A percentile compares a stretch with the other conserved stretches of the same genome.
Evolutionary conservation across 2,888 invertebrate species (phyloP).

Genomic region (Eurytoma adleriae): DNA sequence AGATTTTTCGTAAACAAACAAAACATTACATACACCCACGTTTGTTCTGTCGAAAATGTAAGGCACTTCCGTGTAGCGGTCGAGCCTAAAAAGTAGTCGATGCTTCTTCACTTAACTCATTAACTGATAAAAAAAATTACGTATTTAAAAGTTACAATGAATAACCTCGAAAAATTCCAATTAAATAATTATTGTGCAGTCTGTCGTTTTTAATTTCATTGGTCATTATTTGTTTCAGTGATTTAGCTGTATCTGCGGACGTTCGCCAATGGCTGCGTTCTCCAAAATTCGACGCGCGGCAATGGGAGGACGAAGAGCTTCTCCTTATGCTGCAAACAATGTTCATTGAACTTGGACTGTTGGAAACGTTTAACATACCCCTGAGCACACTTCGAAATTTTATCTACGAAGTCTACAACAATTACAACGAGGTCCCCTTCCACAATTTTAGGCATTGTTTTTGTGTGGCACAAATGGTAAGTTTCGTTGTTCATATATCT

Average conservation of each 20-base stretch:
- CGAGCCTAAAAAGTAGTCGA: too few relatives aligned
- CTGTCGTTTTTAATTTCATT: neutral
- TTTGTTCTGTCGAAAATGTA: too few relatives aligned
- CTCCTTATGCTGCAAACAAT: conserved; percentile 87
- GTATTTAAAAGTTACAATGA: too few relatives aligned
- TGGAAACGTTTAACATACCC: conserved; percentile 86
- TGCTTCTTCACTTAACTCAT: too few relatives aligned
- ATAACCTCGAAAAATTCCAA: too few relatives aligned
- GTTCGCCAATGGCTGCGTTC: conserved; percentile 81
- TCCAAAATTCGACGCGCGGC: conserved; percentile 88
- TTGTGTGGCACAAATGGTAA: conserved; percentile 92
- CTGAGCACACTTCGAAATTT: conserved; percentile 83
- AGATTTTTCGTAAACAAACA: too few relatives aligned
- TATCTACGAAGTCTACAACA: conserved; percentile 86
- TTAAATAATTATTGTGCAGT: too few relatives aligned
- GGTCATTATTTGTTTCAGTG: conserved; percentile 20
- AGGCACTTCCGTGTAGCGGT: too few relatives aligned
- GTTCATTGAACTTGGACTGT: conserved; percentile 87
- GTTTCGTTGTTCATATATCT: conserved; percentile 63
- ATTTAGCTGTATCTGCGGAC: conserved; percentile 30
- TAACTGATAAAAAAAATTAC: too few relatives aligned
- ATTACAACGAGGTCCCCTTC: conserved; percentile 91
- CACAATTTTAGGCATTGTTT: conserved; percentile 93
- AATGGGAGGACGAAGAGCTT: conserved; percentile 89
- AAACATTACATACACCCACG: too few relatives aligned